Percentiles rank a stretch among this genome's conserved stretches.
These are phyloP conservation scores for Bellardia pandia DNA, from an alignment of 2,888 invertebrate species.

Conservation along the genomic window DNA sequence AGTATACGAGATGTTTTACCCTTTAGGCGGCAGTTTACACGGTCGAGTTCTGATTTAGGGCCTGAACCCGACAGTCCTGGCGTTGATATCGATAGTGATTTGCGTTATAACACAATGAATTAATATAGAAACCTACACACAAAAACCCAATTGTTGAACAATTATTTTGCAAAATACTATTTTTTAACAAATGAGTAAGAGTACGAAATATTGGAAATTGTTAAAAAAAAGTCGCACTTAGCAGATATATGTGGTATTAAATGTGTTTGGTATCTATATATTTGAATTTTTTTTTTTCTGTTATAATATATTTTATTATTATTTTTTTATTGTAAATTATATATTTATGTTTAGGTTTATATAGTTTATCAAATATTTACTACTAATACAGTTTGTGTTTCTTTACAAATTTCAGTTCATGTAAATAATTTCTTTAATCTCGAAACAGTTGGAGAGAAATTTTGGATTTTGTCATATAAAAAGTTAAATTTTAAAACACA, in stretches of 20 bases:
- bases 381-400: slow-evolving; percentile 32
- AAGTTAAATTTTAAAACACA: not conserved
- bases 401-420: not conserved
- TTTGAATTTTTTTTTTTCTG: slow-evolving; percentile 36
- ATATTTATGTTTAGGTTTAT: slow-evolving; percentile 33
- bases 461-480: not conserved
- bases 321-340: slow-evolving; percentile 35
- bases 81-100: slow-evolving; percentile 80
- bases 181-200: slow-evolving; percentile 24
- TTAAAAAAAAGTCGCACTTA: not conserved
- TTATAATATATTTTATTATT: slow-evolving; percentile 7
- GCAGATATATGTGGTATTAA: not conserved
- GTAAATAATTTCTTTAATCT: not conserved
- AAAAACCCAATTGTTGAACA: slow-evolving; percentile 61
- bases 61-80: slow-evolving; percentile 76
- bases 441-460: not conserved
- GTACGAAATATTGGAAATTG: not conserved
- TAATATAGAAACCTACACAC: slow-evolving; percentile 65
- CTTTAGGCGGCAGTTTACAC: slow-evolving; percentile 77
- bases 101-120: slow-evolving; percentile 80
- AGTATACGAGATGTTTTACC: slow-evolving; percentile 88
- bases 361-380: not conserved
- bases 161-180: slow-evolving; percentile 28
- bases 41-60: slow-evolving; percentile 79
- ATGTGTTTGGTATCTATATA: slow-evolving; percentile 22